Percentiles rank a stretch among this genome's conserved stretches.
phyloP scores from a whole-genome alignment of 1,140 invertebrate genomes.

The Eulimnadia texana region DNA sequence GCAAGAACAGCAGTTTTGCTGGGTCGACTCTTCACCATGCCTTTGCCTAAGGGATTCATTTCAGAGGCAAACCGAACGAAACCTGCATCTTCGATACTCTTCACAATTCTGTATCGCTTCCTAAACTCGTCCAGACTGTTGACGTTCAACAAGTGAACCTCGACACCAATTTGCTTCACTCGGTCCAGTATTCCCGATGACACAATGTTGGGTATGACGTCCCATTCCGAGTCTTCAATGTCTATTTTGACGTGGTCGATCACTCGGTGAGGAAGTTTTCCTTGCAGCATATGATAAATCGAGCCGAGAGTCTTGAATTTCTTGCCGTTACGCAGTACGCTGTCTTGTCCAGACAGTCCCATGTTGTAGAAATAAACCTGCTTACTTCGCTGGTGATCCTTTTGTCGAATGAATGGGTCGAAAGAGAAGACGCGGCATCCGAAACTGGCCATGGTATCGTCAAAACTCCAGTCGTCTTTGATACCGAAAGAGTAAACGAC shows the following conservation, averaged over 20 bases:
- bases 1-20: neutral
- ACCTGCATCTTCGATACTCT: neutral
- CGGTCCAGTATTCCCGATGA: neutral
- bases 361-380: slow-evolving; percentile 1
- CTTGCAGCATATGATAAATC: slow-evolving; percentile 1
- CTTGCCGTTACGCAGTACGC: neutral
- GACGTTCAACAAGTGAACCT: slow-evolving; percentile 5
- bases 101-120: neutral
- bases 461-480: slow-evolving; percentile 22
- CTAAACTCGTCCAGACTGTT: neutral
- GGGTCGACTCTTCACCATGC: neutral
- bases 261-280: neutral
- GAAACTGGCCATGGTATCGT: slow-evolving; percentile 19
- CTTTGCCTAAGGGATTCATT: slow-evolving; percentile 3
- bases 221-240: slow-evolving; percentile 18
- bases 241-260: slow-evolving; percentile 20
- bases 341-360: neutral
- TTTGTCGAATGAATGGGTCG: slow-evolving; percentile 19
- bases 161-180: neutral
- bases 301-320: neutral
- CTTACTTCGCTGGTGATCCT: neutral
- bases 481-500: slow-evolving; percentile 22
- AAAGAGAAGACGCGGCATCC: slow-evolving; percentile 24
- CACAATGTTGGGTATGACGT: neutral
- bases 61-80: slow-evolving; percentile 5